Evolutionary conservation across 2,888 invertebrate genomes (phyloP).

Genomic region (Phlogophora meticulosa): DNA sequence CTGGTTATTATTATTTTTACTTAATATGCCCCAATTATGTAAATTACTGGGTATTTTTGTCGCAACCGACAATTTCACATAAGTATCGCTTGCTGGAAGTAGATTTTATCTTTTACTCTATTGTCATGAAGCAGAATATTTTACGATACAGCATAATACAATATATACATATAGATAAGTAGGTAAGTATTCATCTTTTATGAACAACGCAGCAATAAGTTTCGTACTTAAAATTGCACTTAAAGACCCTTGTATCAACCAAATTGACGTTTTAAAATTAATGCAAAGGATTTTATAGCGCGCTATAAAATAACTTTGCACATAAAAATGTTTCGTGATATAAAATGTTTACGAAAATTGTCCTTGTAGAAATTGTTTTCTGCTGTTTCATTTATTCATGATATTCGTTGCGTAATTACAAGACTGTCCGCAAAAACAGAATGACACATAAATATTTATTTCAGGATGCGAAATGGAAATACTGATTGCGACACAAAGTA

Average conservation of each 20-base stretch:
- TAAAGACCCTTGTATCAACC: conserved; percentile 15
- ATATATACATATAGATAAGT: too few species aligned
- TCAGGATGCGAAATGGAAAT: conserved; percentile 7
- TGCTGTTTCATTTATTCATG: conserved; percentile 20
- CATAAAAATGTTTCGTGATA: conserved; percentile 40
- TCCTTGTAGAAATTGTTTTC: conserved; percentile 21
- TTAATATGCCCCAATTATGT: too few species aligned
- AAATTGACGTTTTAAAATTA: conserved; percentile 45
- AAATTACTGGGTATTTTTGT: background rate
- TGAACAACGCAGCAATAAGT: conserved; percentile 16
- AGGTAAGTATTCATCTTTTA: conserved; percentile 19
- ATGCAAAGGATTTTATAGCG: conserved; percentile 39
- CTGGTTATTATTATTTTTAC: too few species aligned
- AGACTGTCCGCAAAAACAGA: background rate
- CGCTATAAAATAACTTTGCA: conserved; percentile 37
- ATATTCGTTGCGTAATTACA: conserved; percentile 17
- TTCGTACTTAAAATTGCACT: conserved; percentile 24
- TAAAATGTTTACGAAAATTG: conserved; percentile 39
- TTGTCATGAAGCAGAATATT: background rate
- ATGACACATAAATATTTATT: conserved; percentile 3
- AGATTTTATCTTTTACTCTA: background rate
- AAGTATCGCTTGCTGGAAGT: background rate
- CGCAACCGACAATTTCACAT: background rate
- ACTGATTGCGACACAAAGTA: background rate
- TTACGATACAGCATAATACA: background rate